Evolutionary conservation across 2,888 invertebrate species (phyloP), one percentile per base, ranked within the genome.

Genomic region (Apocheima hispidaria): DNA sequence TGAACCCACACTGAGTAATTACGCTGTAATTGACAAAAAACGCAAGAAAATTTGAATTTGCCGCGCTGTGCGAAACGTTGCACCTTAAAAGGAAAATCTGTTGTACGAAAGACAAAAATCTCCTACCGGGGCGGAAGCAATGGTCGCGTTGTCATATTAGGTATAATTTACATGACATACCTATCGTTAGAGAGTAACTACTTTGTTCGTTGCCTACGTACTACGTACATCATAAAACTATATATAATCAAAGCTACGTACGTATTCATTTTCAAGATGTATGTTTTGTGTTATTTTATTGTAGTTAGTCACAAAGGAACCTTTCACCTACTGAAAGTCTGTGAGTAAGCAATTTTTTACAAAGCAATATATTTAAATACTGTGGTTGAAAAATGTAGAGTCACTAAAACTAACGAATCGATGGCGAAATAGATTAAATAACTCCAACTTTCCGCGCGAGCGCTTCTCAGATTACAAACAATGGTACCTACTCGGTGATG

Each of bases 391-490:
- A 58, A 55, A 35, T 56, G 55, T 41, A 50, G n/a, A 55, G 55
- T 63, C 63, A 63, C 52, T 48, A 43, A 59, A 63, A 59, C 20
- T 63, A 63, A 63, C 52, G 51, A 63, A 55, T 56, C 51, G 48
- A 50, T 33, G 48, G 30, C 28, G 51, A 40, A 51, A 40, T 18
- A 38, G 51, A 51, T 40, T 54, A 52, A 36, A 60, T 21, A 46
- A 52, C 30, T 54, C 38, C 52, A 23, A 58, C 50, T 60, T 66
- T 64, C 62, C 51, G 49, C 38, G 59, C 48, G 51, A 35, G 59
- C 58, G 56, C 62, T 41, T 54, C 53, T 60, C 63, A 62, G 65
- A 66, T 68, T 44, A 68, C 65, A 68, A 68, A 65, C 58, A 69
- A 64, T 68, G 63, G 63, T 68, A 54, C n/a, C n/a, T n/a, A 66